Base-by-base conservation (phyloP, 1,140 invertebrate species). In the Hyphantria cunea region DNA sequence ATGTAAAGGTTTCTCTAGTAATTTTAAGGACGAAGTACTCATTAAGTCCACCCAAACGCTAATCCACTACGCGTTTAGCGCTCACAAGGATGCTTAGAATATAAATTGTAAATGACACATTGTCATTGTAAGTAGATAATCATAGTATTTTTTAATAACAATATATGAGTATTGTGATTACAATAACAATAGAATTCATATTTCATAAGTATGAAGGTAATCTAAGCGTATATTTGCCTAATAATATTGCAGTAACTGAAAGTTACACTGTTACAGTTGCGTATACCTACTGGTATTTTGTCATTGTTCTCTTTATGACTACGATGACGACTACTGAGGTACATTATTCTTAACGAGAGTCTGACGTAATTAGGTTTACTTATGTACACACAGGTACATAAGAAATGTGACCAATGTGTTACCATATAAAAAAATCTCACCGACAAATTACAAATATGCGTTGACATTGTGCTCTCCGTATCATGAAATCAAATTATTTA, bases 21-120 rank as follows among this genome's bases (percentile, higher is more conserved):
- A 25, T 11, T 56, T 31, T 33, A 56, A 56, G 53, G 53, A 34
- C 32, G 32, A 17, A 6, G 41, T n/a, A 13, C 13, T 31, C 17
- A 25, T n/a, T 25, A 25, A 25, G 17, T 25, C 17, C 5, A 25
- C 1, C 2, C 1, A 25, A 1, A 59, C 48, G 55, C 17, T 39
- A 49, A 49, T 59, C 55, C 55, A 59, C 39, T 59, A 56, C 17
- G 32, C 17, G 39, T 63, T 44, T 54, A 34, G 37, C n/a, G n/a
- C 12, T 11, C 3, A 54, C 37, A 51, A 56, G 25, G 13, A 42
- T 66, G 64, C 14, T 66, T 42, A 7, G 64, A 59, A 66, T 66
- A 54, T 58, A 45, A 66, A 66, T 54, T 39, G 60, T 12, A 10
- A 6, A 25, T 48, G 60, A 63, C 60, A 55, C 55, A 49, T 59